These are phyloP conservation scores for Microdon myrmicae DNA, from an alignment of 2,888 invertebrate species.

Conservation along the genomic window DNA sequence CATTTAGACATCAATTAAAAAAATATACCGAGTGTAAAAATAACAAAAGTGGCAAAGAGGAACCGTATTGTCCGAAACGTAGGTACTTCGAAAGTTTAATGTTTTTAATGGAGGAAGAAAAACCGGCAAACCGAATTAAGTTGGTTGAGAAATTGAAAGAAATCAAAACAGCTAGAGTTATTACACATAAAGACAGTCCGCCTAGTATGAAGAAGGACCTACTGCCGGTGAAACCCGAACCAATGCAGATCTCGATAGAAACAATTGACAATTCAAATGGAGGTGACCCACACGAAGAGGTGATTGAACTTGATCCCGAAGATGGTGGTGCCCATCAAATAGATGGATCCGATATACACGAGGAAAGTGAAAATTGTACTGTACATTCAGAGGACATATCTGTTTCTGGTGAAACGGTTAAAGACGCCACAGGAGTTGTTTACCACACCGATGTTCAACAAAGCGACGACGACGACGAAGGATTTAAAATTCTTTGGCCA, in stretches of 20 bases:
- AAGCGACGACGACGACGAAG: slow-evolving; percentile 40
- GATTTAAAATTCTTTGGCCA: slow-evolving; percentile 40
- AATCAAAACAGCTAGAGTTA: slow-evolving; percentile 32
- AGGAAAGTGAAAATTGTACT: slow-evolving; percentile 36
- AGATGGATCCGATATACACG: slow-evolving; percentile 32
- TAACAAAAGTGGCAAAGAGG: slow-evolving; percentile 63
- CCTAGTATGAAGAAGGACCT: slow-evolving; percentile 18
- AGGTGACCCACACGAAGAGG: slow-evolving; percentile 50
- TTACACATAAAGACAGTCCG: slow-evolving; percentile 26
- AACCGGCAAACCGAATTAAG: slow-evolving; percentile 54
- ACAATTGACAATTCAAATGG: slow-evolving; percentile 34
- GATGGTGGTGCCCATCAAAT: slow-evolving; percentile 37
- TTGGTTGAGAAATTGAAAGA: slow-evolving; percentile 53
- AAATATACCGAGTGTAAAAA: slow-evolving; percentile 65
- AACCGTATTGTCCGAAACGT: slow-evolving; percentile 64
- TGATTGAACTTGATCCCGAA: slow-evolving; percentile 53
- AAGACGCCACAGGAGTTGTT: slow-evolving; percentile 29
- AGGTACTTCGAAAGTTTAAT: slow-evolving; percentile 65
- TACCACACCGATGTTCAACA: slow-evolving; percentile 53
- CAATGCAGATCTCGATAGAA: slow-evolving; percentile 34
- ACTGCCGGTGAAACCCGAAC: slow-evolving; percentile 42
- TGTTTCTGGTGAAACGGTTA: slow-evolving; percentile 34
- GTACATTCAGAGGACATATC: slow-evolving; percentile 40
- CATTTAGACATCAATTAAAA: slow-evolving; percentile 64
- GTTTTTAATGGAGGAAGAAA: slow-evolving; percentile 66